These are phyloP conservation scores for Prionailurus viverrinus DNA, from an alignment of 2,113 vertebrate species.

Conservation along the genomic window DNA sequence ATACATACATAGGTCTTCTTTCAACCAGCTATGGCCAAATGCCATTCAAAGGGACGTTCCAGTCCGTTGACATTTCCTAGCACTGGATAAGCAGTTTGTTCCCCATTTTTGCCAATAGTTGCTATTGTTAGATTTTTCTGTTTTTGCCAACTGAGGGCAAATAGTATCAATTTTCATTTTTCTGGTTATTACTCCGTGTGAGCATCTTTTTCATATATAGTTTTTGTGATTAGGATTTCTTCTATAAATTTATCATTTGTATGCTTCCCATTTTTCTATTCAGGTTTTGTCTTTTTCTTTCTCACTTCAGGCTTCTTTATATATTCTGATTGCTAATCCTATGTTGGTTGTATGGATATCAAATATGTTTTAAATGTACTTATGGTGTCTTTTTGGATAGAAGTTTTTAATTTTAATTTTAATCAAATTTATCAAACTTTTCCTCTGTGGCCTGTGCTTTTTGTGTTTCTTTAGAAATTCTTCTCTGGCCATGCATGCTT, in stretches of 20 bases:
- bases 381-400: neutral
- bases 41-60: neutral
- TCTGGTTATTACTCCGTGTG: neutral
- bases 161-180: neutral
- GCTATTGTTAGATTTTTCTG: neutral
- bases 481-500: neutral
- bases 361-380: neutral
- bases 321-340: neutral
- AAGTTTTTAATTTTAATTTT: neutral
- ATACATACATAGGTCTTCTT: neutral
- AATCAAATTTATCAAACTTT: neutral
- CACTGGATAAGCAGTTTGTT: neutral
- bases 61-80: neutral
- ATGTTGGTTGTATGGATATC: neutral
- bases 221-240: neutral
- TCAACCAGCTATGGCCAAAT: neutral
- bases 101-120: neutral
- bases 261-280: neutral
- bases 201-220: neutral
- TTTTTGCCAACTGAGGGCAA: neutral
- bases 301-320: neutral
- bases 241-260: neutral
- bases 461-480: constrained; percentile 21
- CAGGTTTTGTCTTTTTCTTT: neutral
- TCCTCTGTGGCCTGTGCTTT: neutral